A percentile compares a stretch with the other conserved stretches of the same genome.
These are phyloP conservation scores for Helleia helle DNA, from an alignment of 2,888 invertebrate species.

Conservation along the genomic window DNA sequence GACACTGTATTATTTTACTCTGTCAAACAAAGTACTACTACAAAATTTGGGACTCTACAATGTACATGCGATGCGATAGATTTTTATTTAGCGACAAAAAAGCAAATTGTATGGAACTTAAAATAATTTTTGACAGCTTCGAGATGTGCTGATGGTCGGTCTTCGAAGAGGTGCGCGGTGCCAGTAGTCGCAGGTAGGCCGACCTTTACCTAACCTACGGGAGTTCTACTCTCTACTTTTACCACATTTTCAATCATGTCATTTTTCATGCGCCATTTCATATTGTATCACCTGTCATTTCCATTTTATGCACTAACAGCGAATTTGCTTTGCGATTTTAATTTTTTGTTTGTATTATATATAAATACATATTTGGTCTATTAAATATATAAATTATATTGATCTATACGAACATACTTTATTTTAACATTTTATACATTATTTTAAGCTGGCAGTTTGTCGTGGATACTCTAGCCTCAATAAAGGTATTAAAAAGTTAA, in stretches of 20 bases:
- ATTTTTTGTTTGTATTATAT: background rate
- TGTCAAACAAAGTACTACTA: no score
- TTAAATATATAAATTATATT: no score
- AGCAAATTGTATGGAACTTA: constrained; percentile 19
- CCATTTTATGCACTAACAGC: background rate
- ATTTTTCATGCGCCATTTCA: background rate
- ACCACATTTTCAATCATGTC: background rate
- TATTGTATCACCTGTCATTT: background rate
- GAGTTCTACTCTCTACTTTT: background rate
- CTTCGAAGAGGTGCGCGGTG: background rate
- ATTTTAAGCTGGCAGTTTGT: no score
- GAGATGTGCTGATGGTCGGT: background rate
- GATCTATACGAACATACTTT: no score
- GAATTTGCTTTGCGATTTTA: constrained; percentile 8
- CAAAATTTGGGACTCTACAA: no score
- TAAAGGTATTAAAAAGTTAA: no score
- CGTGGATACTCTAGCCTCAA: no score
- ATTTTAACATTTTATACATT: no score
- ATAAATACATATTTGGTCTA: no score
- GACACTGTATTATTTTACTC: no score
- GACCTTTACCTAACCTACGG: background rate
- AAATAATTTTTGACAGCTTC: constrained; percentile 26
- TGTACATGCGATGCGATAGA: background rate
- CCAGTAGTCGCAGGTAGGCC: constrained; percentile 4
- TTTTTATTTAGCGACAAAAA: no score